A percentile compares a stretch with the other conserved stretches of the same genome.
phyloP scores from a whole-genome alignment of 2,113 vertebrate species.

The Tilapia sparmanii region DNA sequence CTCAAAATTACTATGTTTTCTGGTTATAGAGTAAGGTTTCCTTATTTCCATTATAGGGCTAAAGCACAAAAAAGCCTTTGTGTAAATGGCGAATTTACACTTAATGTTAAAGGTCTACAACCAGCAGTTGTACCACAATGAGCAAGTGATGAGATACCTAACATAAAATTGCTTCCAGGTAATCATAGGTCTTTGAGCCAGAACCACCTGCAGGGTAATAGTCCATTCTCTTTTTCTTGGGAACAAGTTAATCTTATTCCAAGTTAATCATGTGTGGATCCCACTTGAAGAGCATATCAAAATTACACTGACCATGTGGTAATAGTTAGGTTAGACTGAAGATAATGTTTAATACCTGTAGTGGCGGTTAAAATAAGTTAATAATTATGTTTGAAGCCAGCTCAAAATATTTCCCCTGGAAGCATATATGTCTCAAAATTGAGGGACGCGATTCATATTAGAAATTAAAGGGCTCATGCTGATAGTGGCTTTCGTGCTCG shows the following conservation, averaged over 20 bases:
- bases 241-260: background rate
- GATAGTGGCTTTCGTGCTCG: too few species aligned
- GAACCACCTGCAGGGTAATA: background rate
- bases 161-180: background rate
- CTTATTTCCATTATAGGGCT: background rate
- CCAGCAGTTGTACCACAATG: background rate
- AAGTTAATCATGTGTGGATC: slow-evolving; percentile 1
- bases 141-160: background rate
- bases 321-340: background rate
- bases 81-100: background rate
- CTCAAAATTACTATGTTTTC: background rate
- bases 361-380: background rate
- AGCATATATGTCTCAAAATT: background rate
- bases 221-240: background rate
- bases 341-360: background rate
- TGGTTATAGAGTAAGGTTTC: background rate
- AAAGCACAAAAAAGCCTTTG: background rate
- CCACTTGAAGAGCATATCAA: background rate
- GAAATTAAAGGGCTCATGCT: background rate
- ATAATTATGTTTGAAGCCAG: background rate
- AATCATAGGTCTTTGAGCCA: slow-evolving; percentile 5
- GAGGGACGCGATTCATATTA: background rate
- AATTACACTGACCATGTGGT: background rate
- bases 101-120: slow-evolving; percentile 23
- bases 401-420: background rate